These are phyloP conservation scores for Leiothrix lutea DNA, from an alignment of 2,113 vertebrate species.

Conservation along the genomic window DNA sequence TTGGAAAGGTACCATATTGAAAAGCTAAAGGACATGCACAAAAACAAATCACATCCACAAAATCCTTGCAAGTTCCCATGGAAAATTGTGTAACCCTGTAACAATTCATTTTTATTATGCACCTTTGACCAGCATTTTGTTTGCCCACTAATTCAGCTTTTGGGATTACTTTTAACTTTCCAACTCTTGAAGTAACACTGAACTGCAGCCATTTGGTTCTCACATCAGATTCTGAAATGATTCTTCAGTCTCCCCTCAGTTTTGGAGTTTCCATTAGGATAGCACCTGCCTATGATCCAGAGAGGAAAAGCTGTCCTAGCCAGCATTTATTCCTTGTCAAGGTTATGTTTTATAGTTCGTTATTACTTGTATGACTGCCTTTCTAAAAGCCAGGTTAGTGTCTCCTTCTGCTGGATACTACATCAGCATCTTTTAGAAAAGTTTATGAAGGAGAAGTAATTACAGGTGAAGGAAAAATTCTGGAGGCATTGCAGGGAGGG, in stretches of 20 bases:
- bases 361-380: not conserved
- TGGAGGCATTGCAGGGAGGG: not conserved
- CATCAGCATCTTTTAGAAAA: not conserved
- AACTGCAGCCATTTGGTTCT: conserved; percentile 42
- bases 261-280: conserved; percentile 26
- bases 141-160: not conserved
- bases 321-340: not conserved
- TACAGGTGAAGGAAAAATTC: not conserved
- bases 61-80: not conserved
- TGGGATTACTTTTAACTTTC: conserved; percentile 26
- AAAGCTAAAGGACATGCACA: not conserved
- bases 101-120: conserved; percentile 10
- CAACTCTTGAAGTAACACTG: not conserved
- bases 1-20: not conserved
- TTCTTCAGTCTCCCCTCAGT: not conserved
- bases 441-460: not conserved
- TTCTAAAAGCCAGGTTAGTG: not conserved
- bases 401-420: not conserved
- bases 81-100: not conserved
- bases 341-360: not conserved
- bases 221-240: conserved; percentile 5
- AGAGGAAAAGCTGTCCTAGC: not conserved
- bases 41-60: not conserved
- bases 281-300: not conserved
- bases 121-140: conserved; percentile 16